Conservation (phyloP, 2,888 invertebrate genomes). For the Julus scanicus region DNA sequence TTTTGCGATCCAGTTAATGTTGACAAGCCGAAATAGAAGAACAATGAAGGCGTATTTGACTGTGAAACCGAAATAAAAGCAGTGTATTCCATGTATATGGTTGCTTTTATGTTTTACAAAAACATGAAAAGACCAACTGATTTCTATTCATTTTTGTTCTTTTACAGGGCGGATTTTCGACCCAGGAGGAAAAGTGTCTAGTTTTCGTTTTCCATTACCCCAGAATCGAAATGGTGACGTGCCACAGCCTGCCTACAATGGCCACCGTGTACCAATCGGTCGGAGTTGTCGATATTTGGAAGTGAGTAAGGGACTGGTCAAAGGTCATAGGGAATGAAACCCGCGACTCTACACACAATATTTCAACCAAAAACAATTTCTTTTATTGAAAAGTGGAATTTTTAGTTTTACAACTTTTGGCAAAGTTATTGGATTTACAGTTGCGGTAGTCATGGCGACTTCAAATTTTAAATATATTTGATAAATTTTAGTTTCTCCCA, state of each 20-base stretch:
- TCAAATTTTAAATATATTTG: too few species aligned
- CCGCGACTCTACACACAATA: too few species aligned
- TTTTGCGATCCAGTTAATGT: neutral
- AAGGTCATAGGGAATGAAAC: neutral
- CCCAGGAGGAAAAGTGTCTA: constrained; percentile 54
- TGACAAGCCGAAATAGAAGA: neutral
- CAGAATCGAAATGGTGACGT: constrained; percentile 41
- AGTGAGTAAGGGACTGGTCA: neutral
- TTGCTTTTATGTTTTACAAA: too few species aligned
- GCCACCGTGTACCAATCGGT: constrained; percentile 36
- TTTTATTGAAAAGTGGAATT: too few species aligned
- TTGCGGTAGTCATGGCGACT: neutral
- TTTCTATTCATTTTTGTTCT: neutral
- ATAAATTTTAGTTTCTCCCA: too few species aligned
- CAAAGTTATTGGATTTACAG: neutral
- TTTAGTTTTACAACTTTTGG: neutral
- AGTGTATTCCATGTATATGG: neutral
- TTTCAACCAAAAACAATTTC: neutral
- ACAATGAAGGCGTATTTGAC: neutral
- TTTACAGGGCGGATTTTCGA: constrained; percentile 51
- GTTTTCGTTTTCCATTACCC: constrained; percentile 53
- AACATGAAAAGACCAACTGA: neutral
- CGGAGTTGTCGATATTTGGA: constrained; percentile 49
- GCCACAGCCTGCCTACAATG: constrained; percentile 48
- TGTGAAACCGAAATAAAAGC: neutral